These are phyloP conservation scores for Dascillus cervinus DNA, from an alignment of 2,888 invertebrate species.

Conservation along the genomic window DNA sequence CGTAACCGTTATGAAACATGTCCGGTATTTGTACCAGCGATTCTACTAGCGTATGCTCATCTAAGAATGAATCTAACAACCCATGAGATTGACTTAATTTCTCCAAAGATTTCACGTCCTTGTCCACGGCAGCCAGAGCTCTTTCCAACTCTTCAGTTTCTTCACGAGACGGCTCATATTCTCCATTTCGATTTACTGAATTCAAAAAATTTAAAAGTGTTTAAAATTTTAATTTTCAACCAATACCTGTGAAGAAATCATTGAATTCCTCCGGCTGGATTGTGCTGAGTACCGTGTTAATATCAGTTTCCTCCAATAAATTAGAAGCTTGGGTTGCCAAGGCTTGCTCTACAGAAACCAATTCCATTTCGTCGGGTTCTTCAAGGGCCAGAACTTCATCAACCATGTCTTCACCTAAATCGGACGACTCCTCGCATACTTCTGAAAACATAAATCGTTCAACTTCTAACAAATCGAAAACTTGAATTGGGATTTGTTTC, in stretches of 20 bases:
- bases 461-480: too few relatives aligned
- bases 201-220: slow-evolving; percentile 17
- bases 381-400: slow-evolving; percentile 50
- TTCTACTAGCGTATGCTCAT: slow-evolving; percentile 48
- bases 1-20: slow-evolving; percentile 45
- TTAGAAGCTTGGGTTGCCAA: slow-evolving; percentile 58
- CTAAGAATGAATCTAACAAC: slow-evolving; percentile 54
- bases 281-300: slow-evolving; percentile 70
- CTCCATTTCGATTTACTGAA: slow-evolving; percentile 61
- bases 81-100: slow-evolving; percentile 56
- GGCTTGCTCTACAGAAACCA: slow-evolving; percentile 44
- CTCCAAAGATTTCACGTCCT: slow-evolving; percentile 62
- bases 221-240: background rate
- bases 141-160: slow-evolving; percentile 85
- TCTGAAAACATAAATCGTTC: slow-evolving; percentile 6
- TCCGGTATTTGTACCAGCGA: slow-evolving; percentile 45
- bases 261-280: slow-evolving; percentile 76
- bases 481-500: too few relatives aligned
- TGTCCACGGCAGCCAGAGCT: slow-evolving; percentile 71
- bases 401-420: slow-evolving; percentile 41
- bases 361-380: slow-evolving; percentile 53
- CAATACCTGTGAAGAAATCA: slow-evolving; percentile 66
- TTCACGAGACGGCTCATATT: slow-evolving; percentile 64
- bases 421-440: slow-evolving; percentile 28
- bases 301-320: slow-evolving; percentile 65